Evolutionary conservation across 2,113 vertebrate genomes (phyloP).

Genomic region (Sialia sialis): DNA sequence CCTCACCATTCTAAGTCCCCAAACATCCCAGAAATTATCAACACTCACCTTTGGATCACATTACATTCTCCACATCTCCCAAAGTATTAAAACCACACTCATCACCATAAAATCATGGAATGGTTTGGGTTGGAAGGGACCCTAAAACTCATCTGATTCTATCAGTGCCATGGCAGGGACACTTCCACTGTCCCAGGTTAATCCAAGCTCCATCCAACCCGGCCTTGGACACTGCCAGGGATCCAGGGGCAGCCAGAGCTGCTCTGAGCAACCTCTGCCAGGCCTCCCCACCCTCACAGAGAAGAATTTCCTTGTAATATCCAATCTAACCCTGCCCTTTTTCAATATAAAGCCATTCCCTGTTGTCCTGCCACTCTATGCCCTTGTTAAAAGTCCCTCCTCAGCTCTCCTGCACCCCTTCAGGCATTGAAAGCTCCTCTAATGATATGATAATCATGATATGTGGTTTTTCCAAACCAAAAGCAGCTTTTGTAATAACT

Average conservation of each 20-base stretch:
- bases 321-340: background rate
- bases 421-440: background rate
- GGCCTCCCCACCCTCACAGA: background rate
- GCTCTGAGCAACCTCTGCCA: background rate
- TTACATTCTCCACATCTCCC: background rate
- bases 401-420: background rate
- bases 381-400: background rate
- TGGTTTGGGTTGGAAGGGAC: background rate
- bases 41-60: background rate
- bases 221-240: background rate
- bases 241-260: background rate
- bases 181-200: fast-evolving
- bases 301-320: background rate
- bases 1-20: background rate
- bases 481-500: background rate
- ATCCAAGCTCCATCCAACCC: fast-evolving
- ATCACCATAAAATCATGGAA: background rate
- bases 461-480: background rate
- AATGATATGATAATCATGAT: background rate
- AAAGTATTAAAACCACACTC: background rate
- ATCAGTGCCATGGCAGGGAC: background rate
- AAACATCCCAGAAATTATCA: background rate
- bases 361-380: background rate
- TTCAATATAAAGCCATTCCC: background rate
- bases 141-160: background rate